Base-by-base conservation (phyloP, 2,113 vertebrate species). In the Sardina pilchardus region DNA sequence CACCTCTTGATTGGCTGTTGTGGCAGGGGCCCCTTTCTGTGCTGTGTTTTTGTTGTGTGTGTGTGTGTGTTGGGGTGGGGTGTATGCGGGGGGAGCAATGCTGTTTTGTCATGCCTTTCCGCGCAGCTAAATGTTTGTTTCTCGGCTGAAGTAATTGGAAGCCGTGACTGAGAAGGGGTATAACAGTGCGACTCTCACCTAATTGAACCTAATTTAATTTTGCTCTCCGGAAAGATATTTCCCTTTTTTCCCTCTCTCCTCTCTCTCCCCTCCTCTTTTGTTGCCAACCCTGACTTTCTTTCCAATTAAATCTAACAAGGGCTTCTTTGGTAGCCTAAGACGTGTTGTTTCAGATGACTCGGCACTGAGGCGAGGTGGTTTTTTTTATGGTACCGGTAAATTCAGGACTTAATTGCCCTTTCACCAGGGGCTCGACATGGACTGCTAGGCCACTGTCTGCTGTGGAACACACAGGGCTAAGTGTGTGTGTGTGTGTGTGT, bases 181-280 rank as follows among this genome's bases (percentile, higher is more conserved):
- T 78, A 83, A 83, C 84, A 56, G 30, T 78, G 71, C 30, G 43
- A 78, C 87, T 85, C 87, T 56, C 50, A 85, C 71, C 71, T 78
- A 87, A 87, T 87, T 89, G 84, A 88, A 88, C 81, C 85, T 84
- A 71, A 87, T 82, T 87, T 84, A 82, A 84, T 87, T 83, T 87
- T n/a, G 24, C 80, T 43, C 82, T 80, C 81, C 48, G 82, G 75
- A 56, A 84, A 10, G 82, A 82, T 84, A 82, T 83, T 26, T 56
- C n/a, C 30, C 14, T 34, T 34, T 16, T 34, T 16, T 34, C 26
- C 30, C 63, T 30, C 63, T 34, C 26, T 71, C 63, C 59, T 67
- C 59, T 26, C n/a, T n/a, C 26, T 14, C 26, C 71, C 30, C 26
- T 36, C 71, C 34, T 36, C 71, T 78, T 16, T 78, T 78, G 71